These are phyloP conservation scores for Brachionus asplanchnoidis DNA, from an alignment of 1,140 invertebrate species.

Conservation along the genomic window DNA sequence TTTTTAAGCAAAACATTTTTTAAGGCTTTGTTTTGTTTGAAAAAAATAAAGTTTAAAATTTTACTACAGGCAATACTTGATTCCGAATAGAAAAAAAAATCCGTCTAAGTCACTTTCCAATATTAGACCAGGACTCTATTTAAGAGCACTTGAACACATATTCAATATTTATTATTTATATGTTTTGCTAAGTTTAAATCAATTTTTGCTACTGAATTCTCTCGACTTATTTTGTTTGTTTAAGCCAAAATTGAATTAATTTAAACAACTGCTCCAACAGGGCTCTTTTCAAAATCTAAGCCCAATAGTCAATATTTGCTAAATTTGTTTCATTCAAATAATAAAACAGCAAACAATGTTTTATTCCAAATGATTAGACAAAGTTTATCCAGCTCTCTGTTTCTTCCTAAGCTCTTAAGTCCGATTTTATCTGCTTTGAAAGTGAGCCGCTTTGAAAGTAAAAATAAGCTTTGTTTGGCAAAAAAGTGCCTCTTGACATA, in stretches of 20 bases:
- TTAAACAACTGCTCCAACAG: constrained; percentile 16
- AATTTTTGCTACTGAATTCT: background rate
- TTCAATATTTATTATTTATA: background rate
- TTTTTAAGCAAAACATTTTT: background rate
- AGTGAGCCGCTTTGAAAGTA: background rate
- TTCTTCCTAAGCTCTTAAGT: background rate
- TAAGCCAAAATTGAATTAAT: constrained; percentile 25
- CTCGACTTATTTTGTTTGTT: constrained; percentile 13
- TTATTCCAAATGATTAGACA: background rate
- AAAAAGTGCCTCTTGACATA: background rate
- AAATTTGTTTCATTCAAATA: background rate
- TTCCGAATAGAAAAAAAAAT: background rate
- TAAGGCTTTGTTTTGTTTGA: background rate
- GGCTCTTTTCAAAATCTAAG: background rate
- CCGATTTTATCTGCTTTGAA: background rate
- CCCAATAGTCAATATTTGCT: background rate
- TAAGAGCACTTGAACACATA: background rate
- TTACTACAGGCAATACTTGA: constrained; percentile 12
- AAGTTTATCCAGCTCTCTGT: background rate
- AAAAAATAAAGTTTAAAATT: constrained; percentile 17
- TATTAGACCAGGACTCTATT: background rate
- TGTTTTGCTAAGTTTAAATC: background rate
- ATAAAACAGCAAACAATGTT: background rate
- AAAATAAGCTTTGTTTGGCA: background rate
- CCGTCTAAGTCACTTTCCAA: background rate